Conservation (phyloP, 2,113 vertebrate genomes). For the Tyrannus savana region DNA sequence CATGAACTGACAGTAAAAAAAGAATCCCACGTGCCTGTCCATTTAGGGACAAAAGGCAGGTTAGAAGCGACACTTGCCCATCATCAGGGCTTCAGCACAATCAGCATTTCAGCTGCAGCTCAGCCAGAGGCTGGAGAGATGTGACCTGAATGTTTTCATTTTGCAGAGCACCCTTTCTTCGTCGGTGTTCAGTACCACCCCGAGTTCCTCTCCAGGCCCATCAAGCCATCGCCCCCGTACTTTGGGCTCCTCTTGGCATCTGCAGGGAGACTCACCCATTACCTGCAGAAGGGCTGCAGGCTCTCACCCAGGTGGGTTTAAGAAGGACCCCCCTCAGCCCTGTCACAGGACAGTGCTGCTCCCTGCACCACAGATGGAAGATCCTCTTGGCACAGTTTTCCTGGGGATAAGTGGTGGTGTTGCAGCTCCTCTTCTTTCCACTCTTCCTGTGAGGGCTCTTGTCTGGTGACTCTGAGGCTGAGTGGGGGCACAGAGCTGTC, state of each 20-base stretch:
- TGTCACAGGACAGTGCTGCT: neutral
- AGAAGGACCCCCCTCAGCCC: neutral
- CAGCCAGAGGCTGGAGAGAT: neutral
- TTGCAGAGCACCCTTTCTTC: conserved; percentile 91
- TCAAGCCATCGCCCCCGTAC: conserved; percentile 94
- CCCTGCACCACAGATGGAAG: neutral
- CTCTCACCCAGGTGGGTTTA: conserved; percentile 87
- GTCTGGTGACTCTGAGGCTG: neutral
- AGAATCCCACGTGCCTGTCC: neutral
- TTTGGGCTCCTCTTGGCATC: conserved; percentile 90
- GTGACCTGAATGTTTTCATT: neutral
- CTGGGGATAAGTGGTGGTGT: neutral
- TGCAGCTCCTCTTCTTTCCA: neutral
- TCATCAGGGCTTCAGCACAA: accelerated
- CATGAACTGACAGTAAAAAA: neutral
- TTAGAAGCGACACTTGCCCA: neutral
- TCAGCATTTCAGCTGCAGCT: neutral
- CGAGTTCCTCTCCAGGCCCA: conserved; percentile 94
- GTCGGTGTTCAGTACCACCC: conserved; percentile 96
- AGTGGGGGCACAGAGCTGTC: neutral
- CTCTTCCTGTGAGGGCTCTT: neutral
- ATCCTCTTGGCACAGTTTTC: neutral
- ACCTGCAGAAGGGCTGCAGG: conserved; percentile 89
- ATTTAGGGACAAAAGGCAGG: neutral
- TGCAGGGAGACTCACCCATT: conserved; percentile 86